phyloP scores from a whole-genome alignment of 2,797 vertebrate species.

The Chloroceryle inda region DNA sequence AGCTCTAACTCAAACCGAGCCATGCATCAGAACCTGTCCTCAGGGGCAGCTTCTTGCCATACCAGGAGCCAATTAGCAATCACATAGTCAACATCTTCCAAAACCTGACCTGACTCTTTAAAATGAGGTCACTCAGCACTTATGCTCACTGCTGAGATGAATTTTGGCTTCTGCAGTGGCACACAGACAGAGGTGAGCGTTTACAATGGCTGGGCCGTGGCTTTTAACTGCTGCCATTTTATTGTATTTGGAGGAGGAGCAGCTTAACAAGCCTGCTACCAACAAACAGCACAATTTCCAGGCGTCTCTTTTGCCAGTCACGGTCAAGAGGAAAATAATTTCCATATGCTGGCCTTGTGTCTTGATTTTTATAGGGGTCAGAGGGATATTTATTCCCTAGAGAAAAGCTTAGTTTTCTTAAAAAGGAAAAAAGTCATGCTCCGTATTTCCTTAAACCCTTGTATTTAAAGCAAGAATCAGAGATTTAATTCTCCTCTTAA shows the following conservation, averaged over 20 bases:
- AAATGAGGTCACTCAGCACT: rapidly evolving
- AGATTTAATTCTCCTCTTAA: neutral
- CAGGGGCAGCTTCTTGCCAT: rapidly evolving
- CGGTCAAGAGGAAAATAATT: constrained; percentile 71
- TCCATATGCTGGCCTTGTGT: constrained; percentile 66
- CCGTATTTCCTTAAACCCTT: constrained; percentile 13
- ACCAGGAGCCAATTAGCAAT: rapidly evolving
- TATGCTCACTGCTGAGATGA: neutral
- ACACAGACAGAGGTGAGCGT: neutral
- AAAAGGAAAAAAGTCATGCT: neutral
- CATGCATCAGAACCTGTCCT: rapidly evolving
- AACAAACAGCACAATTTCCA: constrained; percentile 51
- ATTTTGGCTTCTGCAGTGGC: constrained; percentile 20
- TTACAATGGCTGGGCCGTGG: neutral
- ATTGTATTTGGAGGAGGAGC: neutral
- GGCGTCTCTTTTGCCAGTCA: constrained; percentile 50
- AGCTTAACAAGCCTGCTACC: constrained; percentile 52
- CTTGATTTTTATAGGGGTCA: constrained; percentile 70
- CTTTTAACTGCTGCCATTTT: constrained; percentile 36
- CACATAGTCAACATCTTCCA: neutral
- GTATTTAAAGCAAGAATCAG: neutral
- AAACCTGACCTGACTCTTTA: neutral
- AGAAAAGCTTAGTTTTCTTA: neutral
- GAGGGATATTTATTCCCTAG: constrained; percentile 46
- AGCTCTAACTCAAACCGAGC: neutral